A percentile compares a stretch with the other conserved stretches of the same genome.
Conservation (phyloP, 2,797 vertebrate species). For the Echeneis naucrates region DNA sequence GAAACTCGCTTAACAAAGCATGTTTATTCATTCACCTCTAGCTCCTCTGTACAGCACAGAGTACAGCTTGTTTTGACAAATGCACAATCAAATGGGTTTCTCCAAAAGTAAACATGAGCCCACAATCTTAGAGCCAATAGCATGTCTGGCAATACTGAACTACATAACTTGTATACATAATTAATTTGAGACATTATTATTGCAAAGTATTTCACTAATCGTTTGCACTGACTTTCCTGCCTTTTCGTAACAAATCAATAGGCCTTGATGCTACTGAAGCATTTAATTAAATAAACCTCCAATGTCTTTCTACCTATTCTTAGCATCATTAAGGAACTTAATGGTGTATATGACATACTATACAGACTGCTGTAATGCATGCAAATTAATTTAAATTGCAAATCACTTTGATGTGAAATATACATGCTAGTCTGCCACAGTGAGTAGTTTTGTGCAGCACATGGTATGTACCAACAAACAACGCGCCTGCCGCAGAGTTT, state of each 20-base stretch:
- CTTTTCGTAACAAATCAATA: constrained; percentile 27
- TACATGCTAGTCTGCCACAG: constrained; percentile 36
- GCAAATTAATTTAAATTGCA: constrained; percentile 48
- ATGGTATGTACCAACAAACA: constrained; percentile 39
- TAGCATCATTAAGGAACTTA: constrained; percentile 4
- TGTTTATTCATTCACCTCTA: constrained; percentile 2
- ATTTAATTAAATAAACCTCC: constrained; percentile 2
- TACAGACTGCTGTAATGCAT: constrained; percentile 10
- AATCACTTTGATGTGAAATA: constrained; percentile 57
- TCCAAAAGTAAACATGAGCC: background rate
- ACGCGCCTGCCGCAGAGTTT: constrained; percentile 40
- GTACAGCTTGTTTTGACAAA: background rate
- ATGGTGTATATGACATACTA: background rate
- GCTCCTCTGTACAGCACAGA: background rate
- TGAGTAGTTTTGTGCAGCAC: constrained; percentile 22
- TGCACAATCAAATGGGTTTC: background rate
- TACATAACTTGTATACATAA: background rate
- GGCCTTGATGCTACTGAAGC: background rate
- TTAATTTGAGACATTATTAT: background rate
- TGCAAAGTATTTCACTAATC: constrained; percentile 7
- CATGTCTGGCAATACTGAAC: background rate
- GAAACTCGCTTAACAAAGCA: background rate
- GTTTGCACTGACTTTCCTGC: background rate
- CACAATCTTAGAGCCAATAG: background rate
- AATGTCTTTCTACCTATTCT: background rate